Evolutionary conservation across 2,888 invertebrate species (phyloP), one percentile per base, ranked within the genome.

Genomic region (Herminia tarsipennalis): DNA sequence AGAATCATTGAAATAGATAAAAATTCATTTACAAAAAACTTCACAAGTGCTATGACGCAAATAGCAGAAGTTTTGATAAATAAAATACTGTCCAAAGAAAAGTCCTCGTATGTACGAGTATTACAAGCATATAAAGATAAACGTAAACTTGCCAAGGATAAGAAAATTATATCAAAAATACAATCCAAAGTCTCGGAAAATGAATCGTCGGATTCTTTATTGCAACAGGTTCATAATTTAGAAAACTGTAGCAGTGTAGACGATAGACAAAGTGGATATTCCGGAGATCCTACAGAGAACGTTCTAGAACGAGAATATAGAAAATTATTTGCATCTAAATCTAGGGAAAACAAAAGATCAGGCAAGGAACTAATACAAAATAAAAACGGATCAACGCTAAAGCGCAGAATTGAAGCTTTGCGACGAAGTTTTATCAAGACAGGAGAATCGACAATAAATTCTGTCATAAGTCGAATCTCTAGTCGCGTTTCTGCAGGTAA

Each of bases 261-360:
- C n/a, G 27, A 78, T 6, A 76, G 71, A 47, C 56, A 60, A 13
- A 79, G 75, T 21, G 69, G 52, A 18, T 45, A 43, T 5, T 74
- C 73, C 3, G 34, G 29, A 20, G 78, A 83, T 59, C 67, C 71
- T 5, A 83, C 82, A 70, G 85, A 86, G 56, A 86, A 86, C 52
- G 83, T 85, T 62, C 53, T 88, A 5, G 86, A 88, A 62, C 73
- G 70, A 40, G 86, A 86, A 48, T 85, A 85, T 27, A 73, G 81
- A 52, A 83, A 73, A 39, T 77, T 86, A 53, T 86, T 86, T 56
- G 45, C 68, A 8, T 52, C 63, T 0, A 76, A 73, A 41, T 64
- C 66, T 2, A 77, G 72, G 56, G 71, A 78, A 2, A 14, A 10
- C 12, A 66, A 64, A 10, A 78, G 69, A 42, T 18, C 65, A 1